These are phyloP conservation scores for Oreochromis aureus DNA, from an alignment of 2,113 vertebrate genomes.

Conservation along the genomic window DNA sequence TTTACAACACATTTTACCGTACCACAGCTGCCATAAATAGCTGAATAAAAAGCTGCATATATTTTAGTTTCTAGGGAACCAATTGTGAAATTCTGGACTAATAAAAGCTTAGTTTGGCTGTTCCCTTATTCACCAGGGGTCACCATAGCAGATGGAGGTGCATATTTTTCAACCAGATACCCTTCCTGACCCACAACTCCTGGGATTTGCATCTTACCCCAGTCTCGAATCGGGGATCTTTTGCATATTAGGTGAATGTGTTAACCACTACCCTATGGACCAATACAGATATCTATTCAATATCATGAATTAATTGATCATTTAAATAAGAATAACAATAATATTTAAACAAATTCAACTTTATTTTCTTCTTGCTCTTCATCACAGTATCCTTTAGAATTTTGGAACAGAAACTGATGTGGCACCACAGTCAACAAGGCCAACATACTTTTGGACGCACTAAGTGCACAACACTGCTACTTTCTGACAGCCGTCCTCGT, in stretches of 20 bases:
- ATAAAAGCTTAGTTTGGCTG: neutral
- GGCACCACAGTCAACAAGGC: neutral
- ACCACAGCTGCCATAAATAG: neutral
- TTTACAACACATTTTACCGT: neutral
- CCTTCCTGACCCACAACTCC: neutral
- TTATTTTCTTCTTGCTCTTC: neutral
- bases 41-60: neutral
- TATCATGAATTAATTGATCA: neutral
- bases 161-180: neutral
- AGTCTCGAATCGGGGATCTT: neutral
- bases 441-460: neutral
- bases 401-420: neutral
- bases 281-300: neutral
- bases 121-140: neutral
- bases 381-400: neutral
- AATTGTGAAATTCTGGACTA: neutral
- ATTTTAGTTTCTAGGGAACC: neutral
- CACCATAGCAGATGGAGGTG: neutral
- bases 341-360: neutral
- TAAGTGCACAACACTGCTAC: neutral
- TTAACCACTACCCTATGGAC: neutral
- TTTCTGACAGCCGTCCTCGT: neutral
- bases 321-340: neutral
- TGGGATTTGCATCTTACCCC: neutral
- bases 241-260: neutral